Base-by-base conservation (phyloP, 53 echinoderm and acorn worm species). In the Holothuria leucospilota region DNA sequence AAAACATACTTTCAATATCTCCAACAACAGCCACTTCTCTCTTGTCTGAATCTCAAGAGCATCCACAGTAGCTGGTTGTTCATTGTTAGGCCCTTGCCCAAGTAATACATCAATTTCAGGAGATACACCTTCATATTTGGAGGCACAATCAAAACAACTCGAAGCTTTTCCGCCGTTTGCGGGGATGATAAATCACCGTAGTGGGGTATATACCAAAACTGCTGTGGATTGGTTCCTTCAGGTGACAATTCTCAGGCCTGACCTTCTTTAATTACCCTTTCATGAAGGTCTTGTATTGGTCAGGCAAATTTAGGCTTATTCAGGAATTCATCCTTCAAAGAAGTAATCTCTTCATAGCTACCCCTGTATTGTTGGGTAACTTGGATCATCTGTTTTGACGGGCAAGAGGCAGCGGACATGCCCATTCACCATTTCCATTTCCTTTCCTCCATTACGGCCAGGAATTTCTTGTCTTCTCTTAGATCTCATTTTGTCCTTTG, bases 221-320 rank as follows among this genome's bases (percentile, higher is more conserved):
- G 62, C 0, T 6, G 8, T 27, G 51, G 24, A 15, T 38, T 15
- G 27, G 85, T 60, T 29, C 26, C 69, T 62, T 41, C 71, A 41
- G 89, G 89, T n/a, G 27, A 89, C 91, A 15, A 20, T n/a, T 42
- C 58, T 94, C 94, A n/a, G n/a, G 91, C 92, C 82, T 86, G 86
- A 20, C 85, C 70, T 59, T 52, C 73, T n/a, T 83, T 30, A n/a
- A 94, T 78, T 18, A 91, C 74, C 13, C 86, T 78, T 13, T 85
- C 86, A 94, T 88, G 39, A 88, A 80, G 34, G 34, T 28, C 24
- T 65, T 65, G 8, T 65, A 65, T 28, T 65, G 65, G 24, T 24
- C 65, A 65, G n/a, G 65, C 65, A 65, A 26, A 65, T 65, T 65
- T 2, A 24, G 24, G 6, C 52, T 60, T 24, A n/a, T 60, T 85